phyloP scores from a whole-genome alignment of 2,888 invertebrate species.

The Drosophila seclusa region DNA sequence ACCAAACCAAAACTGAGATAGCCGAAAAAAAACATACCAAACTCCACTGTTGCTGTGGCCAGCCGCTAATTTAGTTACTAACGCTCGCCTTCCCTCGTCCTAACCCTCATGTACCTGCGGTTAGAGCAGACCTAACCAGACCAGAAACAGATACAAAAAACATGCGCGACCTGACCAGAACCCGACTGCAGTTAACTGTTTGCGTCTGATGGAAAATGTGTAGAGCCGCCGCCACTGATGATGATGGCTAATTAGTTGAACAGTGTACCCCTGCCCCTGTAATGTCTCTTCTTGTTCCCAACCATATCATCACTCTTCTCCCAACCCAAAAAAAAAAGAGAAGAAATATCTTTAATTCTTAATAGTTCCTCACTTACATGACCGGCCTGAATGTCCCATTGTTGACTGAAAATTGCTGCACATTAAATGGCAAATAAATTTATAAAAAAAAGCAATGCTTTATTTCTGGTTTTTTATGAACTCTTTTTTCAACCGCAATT shows the following conservation, averaged over 20 bases:
- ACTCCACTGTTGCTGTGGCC: constrained; percentile 42
- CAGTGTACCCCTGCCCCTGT: constrained; percentile 9
- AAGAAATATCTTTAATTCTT: constrained; percentile 50
- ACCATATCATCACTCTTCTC: constrained; percentile 1
- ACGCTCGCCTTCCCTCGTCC: constrained; percentile 37
- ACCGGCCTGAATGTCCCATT: constrained; percentile 38
- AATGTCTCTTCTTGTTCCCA: background rate
- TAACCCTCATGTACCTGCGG: constrained; percentile 55
- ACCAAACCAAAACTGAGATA: constrained; percentile 25
- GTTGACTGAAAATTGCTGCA: constrained; percentile 72
- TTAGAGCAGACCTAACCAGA: constrained; percentile 30
- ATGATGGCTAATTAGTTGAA: constrained; percentile 75
- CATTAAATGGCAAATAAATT: constrained; percentile 70
- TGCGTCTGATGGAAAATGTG: constrained; percentile 66
- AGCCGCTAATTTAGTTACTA: constrained; percentile 78
- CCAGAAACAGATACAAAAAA: constrained; percentile 13
- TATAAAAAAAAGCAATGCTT: constrained; percentile 7
- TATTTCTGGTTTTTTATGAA: constrained; percentile 25
- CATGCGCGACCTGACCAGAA: constrained; percentile 14
- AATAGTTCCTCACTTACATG: constrained; percentile 43
- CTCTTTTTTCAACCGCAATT: constrained; percentile 64
- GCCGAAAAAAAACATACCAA: constrained; percentile 31
- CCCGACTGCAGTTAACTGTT: constrained; percentile 56
- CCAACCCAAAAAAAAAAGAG: background rate
- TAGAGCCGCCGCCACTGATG: constrained; percentile 68